These are phyloP conservation scores for Tuberolachnus salignus DNA, from an alignment of 2,888 invertebrate species.

Conservation along the genomic window DNA sequence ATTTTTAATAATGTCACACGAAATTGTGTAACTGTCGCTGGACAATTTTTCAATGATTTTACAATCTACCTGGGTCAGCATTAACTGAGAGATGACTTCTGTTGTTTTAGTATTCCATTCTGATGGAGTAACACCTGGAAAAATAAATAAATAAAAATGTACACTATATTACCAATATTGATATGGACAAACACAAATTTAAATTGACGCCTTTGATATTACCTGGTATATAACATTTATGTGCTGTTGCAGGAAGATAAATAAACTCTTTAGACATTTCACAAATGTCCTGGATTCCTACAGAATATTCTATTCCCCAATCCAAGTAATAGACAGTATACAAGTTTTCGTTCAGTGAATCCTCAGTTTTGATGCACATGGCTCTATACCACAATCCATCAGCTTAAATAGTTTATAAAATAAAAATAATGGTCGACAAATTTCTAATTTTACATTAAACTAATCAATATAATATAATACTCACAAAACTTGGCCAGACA, in stretches of 20 bases:
- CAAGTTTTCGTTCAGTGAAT: neutral
- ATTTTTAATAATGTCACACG: neutral
- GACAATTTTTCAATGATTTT: slow-evolving; percentile 18
- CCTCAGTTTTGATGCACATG: slow-evolving; percentile 12
- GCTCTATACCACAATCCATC: slow-evolving; percentile 42
- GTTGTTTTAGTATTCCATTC: neutral
- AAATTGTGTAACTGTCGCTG: slow-evolving; percentile 17
- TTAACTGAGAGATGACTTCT: neutral
- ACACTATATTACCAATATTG: neutral
- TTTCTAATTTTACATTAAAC: neutral
- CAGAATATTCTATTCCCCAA: slow-evolving; percentile 39
- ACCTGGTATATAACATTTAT: slow-evolving; percentile 45
- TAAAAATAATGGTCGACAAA: neutral
- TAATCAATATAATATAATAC: neutral
- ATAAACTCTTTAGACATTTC: slow-evolving; percentile 41
- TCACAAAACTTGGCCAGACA: slow-evolving; percentile 38
- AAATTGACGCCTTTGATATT: neutral
- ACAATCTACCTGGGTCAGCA: neutral
- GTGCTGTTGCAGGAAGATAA: slow-evolving; percentile 37
- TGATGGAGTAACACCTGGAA: slow-evolving; percentile 2
- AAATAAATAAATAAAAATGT: neutral
- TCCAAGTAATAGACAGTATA: slow-evolving; percentile 35
- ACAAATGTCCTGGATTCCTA: neutral
- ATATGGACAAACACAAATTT: too few species aligned
- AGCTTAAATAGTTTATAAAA: neutral